Conservation (phyloP, 1,140 invertebrate genomes). For the Micrasema longulum region DNA sequence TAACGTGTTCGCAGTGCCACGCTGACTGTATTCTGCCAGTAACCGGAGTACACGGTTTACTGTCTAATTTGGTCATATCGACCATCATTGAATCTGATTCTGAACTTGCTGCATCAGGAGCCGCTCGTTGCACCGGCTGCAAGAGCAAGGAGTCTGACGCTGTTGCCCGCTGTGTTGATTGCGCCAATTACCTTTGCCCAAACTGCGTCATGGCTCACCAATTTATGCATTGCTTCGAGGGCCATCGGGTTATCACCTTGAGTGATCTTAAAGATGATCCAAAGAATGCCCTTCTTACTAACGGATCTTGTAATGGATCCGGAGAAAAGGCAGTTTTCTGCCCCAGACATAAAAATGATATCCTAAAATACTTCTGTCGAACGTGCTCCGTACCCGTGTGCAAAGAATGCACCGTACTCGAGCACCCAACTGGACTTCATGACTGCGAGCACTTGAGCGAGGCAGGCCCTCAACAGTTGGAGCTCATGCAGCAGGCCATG, state of each 20-base stretch:
- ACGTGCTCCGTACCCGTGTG: slow-evolving; percentile 90
- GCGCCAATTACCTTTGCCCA: slow-evolving; percentile 93
- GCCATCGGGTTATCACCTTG: slow-evolving; percentile 88
- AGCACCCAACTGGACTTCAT: slow-evolving; percentile 88
- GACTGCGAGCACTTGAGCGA: slow-evolving; percentile 87
- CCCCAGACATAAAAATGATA: slow-evolving; percentile 82
- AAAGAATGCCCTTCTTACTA: slow-evolving; percentile 57
- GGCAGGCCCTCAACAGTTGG: slow-evolving; percentile 84
- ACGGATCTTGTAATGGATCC: slow-evolving; percentile 59
- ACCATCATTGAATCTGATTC: slow-evolving; percentile 70
- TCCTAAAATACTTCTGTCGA: slow-evolving; percentile 91
- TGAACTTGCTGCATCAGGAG: slow-evolving; percentile 65
- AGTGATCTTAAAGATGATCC: slow-evolving; percentile 72
- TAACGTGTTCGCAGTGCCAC: slow-evolving; percentile 85
- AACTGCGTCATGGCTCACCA: slow-evolving; percentile 98
- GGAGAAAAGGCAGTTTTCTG: slow-evolving; percentile 82
- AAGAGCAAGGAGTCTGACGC: slow-evolving; percentile 88
- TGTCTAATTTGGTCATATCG: slow-evolving; percentile 76
- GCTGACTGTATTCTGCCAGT: slow-evolving; percentile 74
- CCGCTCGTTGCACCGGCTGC: slow-evolving; percentile 85
- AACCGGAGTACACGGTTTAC: slow-evolving; percentile 72
- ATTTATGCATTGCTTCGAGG: slow-evolving; percentile 98
- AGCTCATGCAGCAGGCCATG: slow-evolving; percentile 82
- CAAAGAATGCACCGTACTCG: slow-evolving; percentile 91
- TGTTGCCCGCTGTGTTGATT: slow-evolving; percentile 93